A percentile compares a stretch with the other conserved stretches of the same genome.
phyloP scores from a whole-genome alignment of 2,888 invertebrate species.

The Latheticus oryzae region DNA sequence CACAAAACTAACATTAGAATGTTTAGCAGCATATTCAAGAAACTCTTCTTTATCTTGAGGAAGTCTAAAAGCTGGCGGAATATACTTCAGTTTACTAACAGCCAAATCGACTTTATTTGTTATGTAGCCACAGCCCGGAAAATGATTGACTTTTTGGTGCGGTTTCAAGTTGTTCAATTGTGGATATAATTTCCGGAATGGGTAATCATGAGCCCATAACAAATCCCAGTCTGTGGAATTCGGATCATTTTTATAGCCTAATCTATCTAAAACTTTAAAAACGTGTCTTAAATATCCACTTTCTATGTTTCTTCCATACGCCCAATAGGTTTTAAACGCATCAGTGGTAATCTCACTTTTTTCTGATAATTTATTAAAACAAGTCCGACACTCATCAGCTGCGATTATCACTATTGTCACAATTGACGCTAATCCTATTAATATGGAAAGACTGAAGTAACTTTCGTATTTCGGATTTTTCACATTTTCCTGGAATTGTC shows the following conservation, averaged over 20 bases:
- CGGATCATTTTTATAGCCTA: constrained; percentile 74
- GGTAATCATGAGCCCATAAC: constrained; percentile 95
- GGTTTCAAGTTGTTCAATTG: constrained; percentile 72
- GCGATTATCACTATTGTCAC: constrained; percentile 52
- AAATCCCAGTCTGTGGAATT: constrained; percentile 78
- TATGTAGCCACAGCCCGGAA: constrained; percentile 93
- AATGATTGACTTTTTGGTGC: constrained; percentile 90
- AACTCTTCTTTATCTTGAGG: constrained; percentile 81
- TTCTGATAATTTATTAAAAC: constrained; percentile 47
- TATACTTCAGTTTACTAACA: constrained; percentile 79
- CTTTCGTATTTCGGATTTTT: constrained; percentile 16
- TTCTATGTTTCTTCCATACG: constrained; percentile 71
- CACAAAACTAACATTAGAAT: constrained; percentile 84
- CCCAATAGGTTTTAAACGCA: constrained; percentile 68
- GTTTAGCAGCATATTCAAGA: constrained; percentile 72
- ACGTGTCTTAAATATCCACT: constrained; percentile 85
- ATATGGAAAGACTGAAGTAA: constrained; percentile 39
- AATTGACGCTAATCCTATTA: constrained; percentile 47
- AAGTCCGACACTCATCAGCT: constrained; percentile 53
- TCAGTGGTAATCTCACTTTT: constrained; percentile 12
- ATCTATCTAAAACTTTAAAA: constrained; percentile 77
- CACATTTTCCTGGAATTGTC: constrained; percentile 14
- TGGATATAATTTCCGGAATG: constrained; percentile 74
- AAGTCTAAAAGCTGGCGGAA: constrained; percentile 89
- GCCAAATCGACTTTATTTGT: constrained; percentile 94